These are phyloP conservation scores for Lepidocyrtinus sp. DNA, from an alignment of 2,888 invertebrate species.

Conservation along the genomic window DNA sequence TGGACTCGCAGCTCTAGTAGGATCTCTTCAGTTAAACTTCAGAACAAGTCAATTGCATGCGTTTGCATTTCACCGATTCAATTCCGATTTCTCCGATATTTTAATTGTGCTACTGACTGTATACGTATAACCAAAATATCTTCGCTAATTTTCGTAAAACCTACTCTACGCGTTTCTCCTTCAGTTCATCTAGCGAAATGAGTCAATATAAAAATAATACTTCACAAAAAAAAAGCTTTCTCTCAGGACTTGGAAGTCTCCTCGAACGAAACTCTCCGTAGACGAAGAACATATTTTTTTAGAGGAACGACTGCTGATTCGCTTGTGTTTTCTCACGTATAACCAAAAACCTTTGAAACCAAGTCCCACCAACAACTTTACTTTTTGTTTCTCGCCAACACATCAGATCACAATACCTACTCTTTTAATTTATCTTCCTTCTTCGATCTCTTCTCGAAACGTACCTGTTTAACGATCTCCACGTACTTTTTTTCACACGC, in stretches of 20 bases:
- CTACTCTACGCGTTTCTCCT: not conserved
- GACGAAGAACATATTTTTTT: slow-evolving; percentile 4
- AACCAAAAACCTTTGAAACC: slow-evolving; percentile 27
- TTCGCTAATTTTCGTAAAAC: not conserved
- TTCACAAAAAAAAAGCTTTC: slow-evolving; percentile 50
- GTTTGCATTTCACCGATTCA: too few relatives aligned
- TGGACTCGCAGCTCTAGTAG: not conserved
- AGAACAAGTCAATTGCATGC: slow-evolving; percentile 10
- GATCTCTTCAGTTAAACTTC: not conserved
- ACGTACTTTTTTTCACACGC: slow-evolving; percentile 43
- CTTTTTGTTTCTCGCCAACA: slow-evolving; percentile 16
- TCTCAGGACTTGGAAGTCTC: slow-evolving; percentile 64
- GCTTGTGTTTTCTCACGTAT: slow-evolving; percentile 50
- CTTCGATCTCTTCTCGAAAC: slow-evolving; percentile 30
- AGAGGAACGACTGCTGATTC: slow-evolving; percentile 37
- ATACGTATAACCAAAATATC: not conserved
- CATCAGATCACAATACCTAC: slow-evolving; percentile 2
- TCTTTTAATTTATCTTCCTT: slow-evolving; percentile 24
- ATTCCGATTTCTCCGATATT: not conserved
- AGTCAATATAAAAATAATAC: slow-evolving; percentile 4
- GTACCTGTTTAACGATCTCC: slow-evolving; percentile 30
- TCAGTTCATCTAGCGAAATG: not conserved
- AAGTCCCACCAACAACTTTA: slow-evolving; percentile 9
- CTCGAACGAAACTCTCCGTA: slow-evolving; percentile 64
- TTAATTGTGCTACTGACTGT: not conserved